These are phyloP conservation scores for Dione juno DNA, from an alignment of 2,888 invertebrate genomes.

Conservation along the genomic window DNA sequence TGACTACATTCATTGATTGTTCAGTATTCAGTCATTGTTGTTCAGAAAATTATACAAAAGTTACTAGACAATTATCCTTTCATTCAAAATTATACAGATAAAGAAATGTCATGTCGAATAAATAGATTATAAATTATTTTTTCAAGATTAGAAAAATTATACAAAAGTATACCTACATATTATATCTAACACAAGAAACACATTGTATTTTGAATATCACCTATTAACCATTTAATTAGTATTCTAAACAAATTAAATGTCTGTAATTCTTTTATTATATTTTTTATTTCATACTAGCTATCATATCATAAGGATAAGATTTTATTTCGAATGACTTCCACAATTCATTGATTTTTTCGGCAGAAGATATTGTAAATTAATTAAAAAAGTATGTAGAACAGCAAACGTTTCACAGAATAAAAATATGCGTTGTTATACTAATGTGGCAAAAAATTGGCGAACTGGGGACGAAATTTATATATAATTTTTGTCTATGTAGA, in stretches of 20 bases:
- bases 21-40: no score
- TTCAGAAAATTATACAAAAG: no score
- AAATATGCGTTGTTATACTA: not conserved
- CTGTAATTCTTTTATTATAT: not conserved
- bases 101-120: not conserved
- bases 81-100: not conserved
- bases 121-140: not conserved
- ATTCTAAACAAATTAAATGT: not conserved
- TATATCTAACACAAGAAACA: no score
- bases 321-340: slow-evolving; percentile 7
- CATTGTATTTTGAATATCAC: no score
- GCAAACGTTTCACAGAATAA: not conserved
- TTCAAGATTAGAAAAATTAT: no score
- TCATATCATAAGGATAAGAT: not conserved
- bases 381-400: slow-evolving; percentile 5
- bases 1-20: not conserved
- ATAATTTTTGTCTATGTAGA: no score
- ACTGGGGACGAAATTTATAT: not conserved
- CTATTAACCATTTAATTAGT: not conserved
- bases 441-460: not conserved
- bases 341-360: slow-evolving; percentile 18
- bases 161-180: no score
- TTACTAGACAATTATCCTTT: slow-evolving; percentile 7
- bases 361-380: slow-evolving; percentile 17
- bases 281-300: not conserved